A percentile compares a stretch with the other conserved stretches of the same genome.
These are phyloP conservation scores for Nyleta sp. DNA, from an alignment of 2,888 invertebrate genomes.

Conservation along the genomic window DNA sequence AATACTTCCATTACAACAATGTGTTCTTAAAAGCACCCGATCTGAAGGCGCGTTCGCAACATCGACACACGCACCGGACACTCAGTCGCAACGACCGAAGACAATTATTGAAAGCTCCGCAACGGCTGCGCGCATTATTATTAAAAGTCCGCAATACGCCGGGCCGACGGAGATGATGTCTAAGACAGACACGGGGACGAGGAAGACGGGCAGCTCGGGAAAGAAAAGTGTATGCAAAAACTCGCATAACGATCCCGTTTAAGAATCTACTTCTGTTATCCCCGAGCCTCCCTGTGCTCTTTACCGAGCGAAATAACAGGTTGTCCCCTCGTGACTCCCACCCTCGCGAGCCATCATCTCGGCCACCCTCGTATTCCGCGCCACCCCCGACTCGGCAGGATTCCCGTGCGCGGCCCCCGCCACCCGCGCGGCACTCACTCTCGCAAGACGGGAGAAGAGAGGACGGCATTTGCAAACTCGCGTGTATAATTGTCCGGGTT, in stretches of 20 bases:
- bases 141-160: no score
- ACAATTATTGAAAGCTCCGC: no score
- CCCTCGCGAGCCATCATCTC: slow-evolving; percentile 57
- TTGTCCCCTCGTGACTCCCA: slow-evolving; percentile 67
- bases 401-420: slow-evolving; percentile 59
- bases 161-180: slow-evolving; percentile 24
- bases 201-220: slow-evolving; percentile 27
- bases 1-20: no score
- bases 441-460: slow-evolving; percentile 46
- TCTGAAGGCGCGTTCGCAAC: no score
- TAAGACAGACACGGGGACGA: slow-evolving; percentile 44
- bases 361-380: slow-evolving; percentile 65
- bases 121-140: no score
- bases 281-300: slow-evolving; percentile 80
- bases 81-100: no score
- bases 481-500: slow-evolving; percentile 78
- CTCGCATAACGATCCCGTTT: slow-evolving; percentile 81
- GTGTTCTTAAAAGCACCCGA: no score
- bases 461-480: slow-evolving; percentile 78
- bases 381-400: slow-evolving; percentile 59
- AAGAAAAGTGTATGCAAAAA: slow-evolving; percentile 73
- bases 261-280: slow-evolving; percentile 75
- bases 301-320: slow-evolving; percentile 79
- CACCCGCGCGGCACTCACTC: slow-evolving; percentile 60
- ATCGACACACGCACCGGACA: no score